phyloP scores from a whole-genome alignment of 2,113 vertebrate genomes.

The Callaeas wilsoni region DNA sequence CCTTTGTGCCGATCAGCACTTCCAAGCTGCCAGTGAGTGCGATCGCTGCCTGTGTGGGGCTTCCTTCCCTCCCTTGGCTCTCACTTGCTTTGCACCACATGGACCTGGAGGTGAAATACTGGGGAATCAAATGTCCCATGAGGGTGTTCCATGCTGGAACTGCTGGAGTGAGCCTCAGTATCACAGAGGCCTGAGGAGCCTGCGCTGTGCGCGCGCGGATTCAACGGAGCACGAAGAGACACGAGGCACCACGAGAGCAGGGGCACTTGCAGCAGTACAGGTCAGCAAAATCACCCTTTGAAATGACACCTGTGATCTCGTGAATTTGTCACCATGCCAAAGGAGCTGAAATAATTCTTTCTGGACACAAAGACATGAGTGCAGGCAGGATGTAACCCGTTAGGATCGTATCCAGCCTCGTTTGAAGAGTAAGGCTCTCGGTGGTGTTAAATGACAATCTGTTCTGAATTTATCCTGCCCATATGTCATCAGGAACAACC shows the following conservation, averaged over 20 bases:
- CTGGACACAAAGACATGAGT: not conserved
- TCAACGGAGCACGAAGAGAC: not conserved
- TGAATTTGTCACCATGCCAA: not conserved
- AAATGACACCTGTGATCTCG: not conserved
- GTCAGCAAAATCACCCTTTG: not conserved
- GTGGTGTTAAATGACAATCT: conserved; percentile 42
- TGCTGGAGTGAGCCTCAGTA: not conserved
- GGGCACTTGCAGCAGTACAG: not conserved
- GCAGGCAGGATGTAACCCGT: not conserved
- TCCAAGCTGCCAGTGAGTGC: not conserved
- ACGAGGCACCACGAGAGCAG: not conserved
- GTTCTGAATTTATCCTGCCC: conserved; percentile 53
- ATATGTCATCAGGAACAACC: conserved; percentile 53
- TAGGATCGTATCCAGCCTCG: not conserved
- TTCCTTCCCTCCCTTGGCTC: not conserved
- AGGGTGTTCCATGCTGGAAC: not conserved
- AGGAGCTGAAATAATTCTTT: not conserved
- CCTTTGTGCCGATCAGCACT: not conserved
- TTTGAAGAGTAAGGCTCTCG: conserved; percentile 1
- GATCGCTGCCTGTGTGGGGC: not conserved
- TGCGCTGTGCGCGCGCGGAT: not conserved
- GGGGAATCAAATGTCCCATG: not conserved
- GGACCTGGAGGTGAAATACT: not conserved
- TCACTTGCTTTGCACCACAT: not conserved
- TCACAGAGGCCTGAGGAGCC: not conserved